Percentiles rank a stretch among this genome's conserved stretches.
These are phyloP conservation scores for Spheniscus humboldti DNA, from an alignment of 2,797 vertebrate species.

Conservation along the genomic window DNA sequence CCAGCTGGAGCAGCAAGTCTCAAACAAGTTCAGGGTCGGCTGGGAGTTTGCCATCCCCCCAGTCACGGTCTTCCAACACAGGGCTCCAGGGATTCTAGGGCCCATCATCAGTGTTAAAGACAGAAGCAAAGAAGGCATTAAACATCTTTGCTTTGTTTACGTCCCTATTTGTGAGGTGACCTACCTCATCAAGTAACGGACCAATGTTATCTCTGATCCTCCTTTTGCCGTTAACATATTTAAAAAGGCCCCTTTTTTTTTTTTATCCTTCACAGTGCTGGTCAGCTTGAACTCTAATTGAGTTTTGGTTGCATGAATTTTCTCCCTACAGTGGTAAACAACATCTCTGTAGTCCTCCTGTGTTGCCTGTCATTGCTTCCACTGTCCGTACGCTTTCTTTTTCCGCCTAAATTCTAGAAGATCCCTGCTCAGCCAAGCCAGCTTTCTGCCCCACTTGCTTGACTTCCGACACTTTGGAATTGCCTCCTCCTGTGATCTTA, in stretches of 20 bases:
- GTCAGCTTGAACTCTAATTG: background rate
- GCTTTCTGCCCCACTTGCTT: background rate
- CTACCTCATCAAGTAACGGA: background rate
- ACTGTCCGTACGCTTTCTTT: background rate
- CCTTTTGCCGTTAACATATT: background rate
- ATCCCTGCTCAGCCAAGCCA: background rate
- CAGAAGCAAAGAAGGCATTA: background rate
- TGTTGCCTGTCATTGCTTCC: background rate
- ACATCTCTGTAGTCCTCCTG: background rate
- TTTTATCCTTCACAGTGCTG: background rate
- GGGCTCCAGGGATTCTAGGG: rapidly evolving
- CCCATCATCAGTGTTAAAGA: background rate
- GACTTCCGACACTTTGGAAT: background rate
- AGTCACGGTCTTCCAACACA: background rate
- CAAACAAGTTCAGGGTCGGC: background rate
- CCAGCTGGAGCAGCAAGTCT: background rate
- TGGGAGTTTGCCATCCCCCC: background rate
- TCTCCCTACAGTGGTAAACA: background rate
- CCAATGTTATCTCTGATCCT: background rate
- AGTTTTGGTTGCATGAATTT: background rate
- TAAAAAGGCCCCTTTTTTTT: background rate
- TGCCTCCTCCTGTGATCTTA: background rate
- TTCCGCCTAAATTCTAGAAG: background rate
- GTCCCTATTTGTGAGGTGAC: background rate
- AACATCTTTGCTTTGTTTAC: rapidly evolving